Evolutionary conservation across 2,888 invertebrate species (phyloP).

Genomic region (Tetanocera ferruginea): DNA sequence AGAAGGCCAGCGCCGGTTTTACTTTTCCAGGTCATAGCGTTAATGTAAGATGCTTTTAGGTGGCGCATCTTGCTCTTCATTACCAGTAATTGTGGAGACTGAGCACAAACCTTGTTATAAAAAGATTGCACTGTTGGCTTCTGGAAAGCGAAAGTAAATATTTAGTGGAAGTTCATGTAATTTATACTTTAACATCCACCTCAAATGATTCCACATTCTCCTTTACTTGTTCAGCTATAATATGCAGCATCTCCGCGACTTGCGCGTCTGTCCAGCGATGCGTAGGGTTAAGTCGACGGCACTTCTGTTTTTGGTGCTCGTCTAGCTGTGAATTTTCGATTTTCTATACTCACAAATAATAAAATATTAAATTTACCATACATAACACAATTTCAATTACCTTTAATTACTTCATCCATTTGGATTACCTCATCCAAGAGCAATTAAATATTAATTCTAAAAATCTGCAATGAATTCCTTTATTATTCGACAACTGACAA

Average conservation of each 20-base stretch:
- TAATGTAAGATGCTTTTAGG: neutral
- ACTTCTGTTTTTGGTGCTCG: neutral
- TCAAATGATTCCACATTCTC: neutral
- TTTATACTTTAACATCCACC: neutral
- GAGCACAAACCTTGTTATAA: neutral
- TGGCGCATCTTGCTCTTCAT: neutral
- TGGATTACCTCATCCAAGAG: too few relatives aligned
- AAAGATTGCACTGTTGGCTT: neutral
- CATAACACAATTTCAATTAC: too few relatives aligned
- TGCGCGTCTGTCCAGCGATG: neutral
- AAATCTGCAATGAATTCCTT: too few relatives aligned
- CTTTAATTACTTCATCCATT: too few relatives aligned
- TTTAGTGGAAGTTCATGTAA: too few relatives aligned
- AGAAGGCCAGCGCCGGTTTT: neutral
- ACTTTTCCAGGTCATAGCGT: neutral
- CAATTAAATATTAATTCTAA: too few relatives aligned
- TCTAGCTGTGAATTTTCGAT: too few relatives aligned
- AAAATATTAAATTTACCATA: too few relatives aligned
- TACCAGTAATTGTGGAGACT: neutral
- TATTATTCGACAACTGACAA: too few relatives aligned
- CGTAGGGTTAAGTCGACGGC: neutral
- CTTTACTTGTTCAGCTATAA: neutral
- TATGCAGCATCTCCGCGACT: neutral
- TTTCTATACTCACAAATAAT: too few relatives aligned
- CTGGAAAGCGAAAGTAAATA: too few relatives aligned